Evolutionary conservation across 2,113 vertebrate genomes (phyloP).

Genomic region (Microcebus ravelobensis): DNA sequence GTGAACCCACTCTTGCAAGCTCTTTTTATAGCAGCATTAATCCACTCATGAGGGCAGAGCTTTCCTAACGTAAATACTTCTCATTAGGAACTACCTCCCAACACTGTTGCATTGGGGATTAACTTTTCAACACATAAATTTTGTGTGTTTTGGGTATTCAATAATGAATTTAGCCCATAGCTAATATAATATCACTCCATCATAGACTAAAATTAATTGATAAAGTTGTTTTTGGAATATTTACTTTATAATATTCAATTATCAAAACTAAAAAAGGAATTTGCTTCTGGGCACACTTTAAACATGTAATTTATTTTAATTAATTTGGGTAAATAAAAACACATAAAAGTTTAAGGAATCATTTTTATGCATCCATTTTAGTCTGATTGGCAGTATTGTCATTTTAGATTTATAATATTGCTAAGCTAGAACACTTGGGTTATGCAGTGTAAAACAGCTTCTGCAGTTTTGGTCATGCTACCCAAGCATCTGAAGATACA

Average conservation of each 20-base stretch:
- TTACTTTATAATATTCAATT: slow-evolving; percentile 44
- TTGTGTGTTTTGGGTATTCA: neutral
- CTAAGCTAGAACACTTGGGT: slow-evolving; percentile 67
- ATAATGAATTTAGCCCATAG: neutral
- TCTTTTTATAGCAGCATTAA: no score
- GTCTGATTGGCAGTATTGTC: slow-evolving; percentile 45
- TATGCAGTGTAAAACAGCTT: neutral
- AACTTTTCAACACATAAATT: neutral
- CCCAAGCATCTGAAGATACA: neutral
- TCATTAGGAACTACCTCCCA: neutral
- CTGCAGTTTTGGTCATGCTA: slow-evolving; percentile 17
- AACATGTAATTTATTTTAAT: slow-evolving; percentile 76
- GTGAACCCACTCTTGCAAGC: neutral
- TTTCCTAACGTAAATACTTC: neutral
- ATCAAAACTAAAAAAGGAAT: slow-evolving; percentile 70
- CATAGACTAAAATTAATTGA: neutral
- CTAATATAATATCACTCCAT: neutral
- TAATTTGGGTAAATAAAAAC: slow-evolving; percentile 81
- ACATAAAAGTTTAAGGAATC: slow-evolving; percentile 64
- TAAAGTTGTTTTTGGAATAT: slow-evolving; percentile 7
- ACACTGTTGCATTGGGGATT: neutral
- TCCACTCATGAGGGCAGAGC: no score
- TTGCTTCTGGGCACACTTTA: slow-evolving; percentile 35
- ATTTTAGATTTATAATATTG: slow-evolving; percentile 33
- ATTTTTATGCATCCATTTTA: slow-evolving; percentile 63